These are phyloP conservation scores for Athripsodes cinereus DNA, from an alignment of 2,888 invertebrate genomes.

Conservation along the genomic window DNA sequence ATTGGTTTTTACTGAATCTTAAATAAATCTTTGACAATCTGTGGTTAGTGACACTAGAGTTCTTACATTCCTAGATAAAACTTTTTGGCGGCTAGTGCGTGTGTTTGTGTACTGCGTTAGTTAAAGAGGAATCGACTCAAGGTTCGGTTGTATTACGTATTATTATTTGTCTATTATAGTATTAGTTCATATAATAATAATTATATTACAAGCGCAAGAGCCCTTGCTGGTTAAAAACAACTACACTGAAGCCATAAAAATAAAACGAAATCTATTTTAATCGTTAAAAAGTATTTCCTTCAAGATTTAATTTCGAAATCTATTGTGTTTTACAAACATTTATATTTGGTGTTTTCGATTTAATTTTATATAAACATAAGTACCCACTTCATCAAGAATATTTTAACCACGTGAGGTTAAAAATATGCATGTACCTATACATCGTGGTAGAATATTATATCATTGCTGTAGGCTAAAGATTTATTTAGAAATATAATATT, in stretches of 20 bases:
- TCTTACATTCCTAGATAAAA: conserved; percentile 28
- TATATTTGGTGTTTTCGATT: neutral
- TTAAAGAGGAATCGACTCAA: conserved; percentile 19
- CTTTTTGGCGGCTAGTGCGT: conserved; percentile 25
- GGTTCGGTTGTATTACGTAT: conserved; percentile 17
- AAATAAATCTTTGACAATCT: conserved; percentile 16
- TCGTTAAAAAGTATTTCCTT: neutral
- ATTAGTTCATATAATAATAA: no score
- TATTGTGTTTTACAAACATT: no score
- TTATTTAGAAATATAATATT: no score
- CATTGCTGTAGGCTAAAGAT: no score
- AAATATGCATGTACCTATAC: conserved; percentile 1
- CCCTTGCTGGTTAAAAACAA: neutral
- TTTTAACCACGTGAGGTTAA: conserved; percentile 19
- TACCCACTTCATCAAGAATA: no score
- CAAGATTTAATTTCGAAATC: no score
- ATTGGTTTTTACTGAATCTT: no score
- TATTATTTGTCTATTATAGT: no score
- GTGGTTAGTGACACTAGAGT: conserved; percentile 14
- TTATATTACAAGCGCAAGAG: neutral
- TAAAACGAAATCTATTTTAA: neutral
- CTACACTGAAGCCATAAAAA: neutral
- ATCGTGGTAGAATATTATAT: no score
- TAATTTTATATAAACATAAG: no score
- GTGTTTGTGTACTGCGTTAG: conserved; percentile 15